Conservation (phyloP, 23 tunicate genomes). For the Styela clava region DNA sequence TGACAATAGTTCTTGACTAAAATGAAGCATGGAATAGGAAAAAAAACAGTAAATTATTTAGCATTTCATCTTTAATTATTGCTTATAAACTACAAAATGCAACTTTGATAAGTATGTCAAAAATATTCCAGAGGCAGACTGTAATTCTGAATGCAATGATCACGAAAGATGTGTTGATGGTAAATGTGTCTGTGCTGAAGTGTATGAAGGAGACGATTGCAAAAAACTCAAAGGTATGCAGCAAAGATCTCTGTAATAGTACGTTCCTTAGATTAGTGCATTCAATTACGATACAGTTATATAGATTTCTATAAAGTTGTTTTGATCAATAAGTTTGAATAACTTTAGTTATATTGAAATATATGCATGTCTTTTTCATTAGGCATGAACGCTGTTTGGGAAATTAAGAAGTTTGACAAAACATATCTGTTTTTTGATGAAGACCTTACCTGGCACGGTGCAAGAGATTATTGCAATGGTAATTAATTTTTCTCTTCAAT, state of each 20-base stretch:
- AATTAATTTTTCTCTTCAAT: too few relatives aligned
- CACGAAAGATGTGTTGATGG: slow-evolving; percentile 34
- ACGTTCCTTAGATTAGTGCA: slow-evolving; percentile 32
- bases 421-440: slow-evolving; percentile 41
- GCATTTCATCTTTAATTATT: too few relatives aligned
- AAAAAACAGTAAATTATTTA: too few relatives aligned
- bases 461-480: slow-evolving; percentile 56
- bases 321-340: too few relatives aligned
- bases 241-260: not conserved
- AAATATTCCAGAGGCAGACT: slow-evolving; percentile 14
- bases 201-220: slow-evolving; percentile 21
- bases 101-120: too few relatives aligned
- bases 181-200: slow-evolving; percentile 32
- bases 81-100: too few relatives aligned
- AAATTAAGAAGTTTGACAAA: slow-evolving; percentile 6
- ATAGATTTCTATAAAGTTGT: too few relatives aligned
- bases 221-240: slow-evolving; percentile 3
- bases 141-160: slow-evolving; percentile 21
- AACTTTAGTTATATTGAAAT: too few relatives aligned
- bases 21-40: too few relatives aligned
- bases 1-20: too few relatives aligned
- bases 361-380: too few relatives aligned
- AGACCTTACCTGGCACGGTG: slow-evolving; percentile 36
- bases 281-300: slow-evolving; percentile 40
- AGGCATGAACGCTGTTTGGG: slow-evolving; percentile 25